phyloP scores from a whole-genome alignment of 1,140 invertebrate species.

The Drosophila lacteicornis region DNA sequence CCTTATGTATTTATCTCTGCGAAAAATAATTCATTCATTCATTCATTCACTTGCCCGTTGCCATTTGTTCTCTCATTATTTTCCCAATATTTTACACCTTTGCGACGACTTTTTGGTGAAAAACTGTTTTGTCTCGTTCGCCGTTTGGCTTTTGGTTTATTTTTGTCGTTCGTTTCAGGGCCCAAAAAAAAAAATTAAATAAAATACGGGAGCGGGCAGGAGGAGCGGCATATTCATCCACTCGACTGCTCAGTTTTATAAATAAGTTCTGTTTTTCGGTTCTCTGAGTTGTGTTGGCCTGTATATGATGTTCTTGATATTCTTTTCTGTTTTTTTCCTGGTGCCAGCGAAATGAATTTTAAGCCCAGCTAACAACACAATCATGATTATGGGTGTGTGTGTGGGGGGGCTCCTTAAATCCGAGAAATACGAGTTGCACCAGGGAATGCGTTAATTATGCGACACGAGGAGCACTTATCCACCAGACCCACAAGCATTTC shows the following conservation, averaged over 20 bases:
- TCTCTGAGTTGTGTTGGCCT: conserved; percentile 4
- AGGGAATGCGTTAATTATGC: conserved; percentile 69
- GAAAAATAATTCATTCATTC: conserved; percentile 14
- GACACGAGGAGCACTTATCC: conserved; percentile 59
- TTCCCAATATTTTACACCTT: conserved; percentile 59
- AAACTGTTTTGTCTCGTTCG: conserved; percentile 31
- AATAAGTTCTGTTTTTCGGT: conserved; percentile 65
- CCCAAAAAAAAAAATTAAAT: conserved; percentile 19
- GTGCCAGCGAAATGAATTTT: conserved; percentile 58
- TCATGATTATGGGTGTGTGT: conserved; percentile 19
- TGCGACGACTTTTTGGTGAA: conserved; percentile 41
- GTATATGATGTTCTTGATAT: neutral
- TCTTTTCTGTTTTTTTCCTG: neutral
- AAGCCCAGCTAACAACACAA: conserved; percentile 53
- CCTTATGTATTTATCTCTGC: conserved; percentile 41
- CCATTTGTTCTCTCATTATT: conserved; percentile 23
- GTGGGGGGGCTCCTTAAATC: conserved; percentile 12
- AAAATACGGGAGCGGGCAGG: conserved; percentile 28
- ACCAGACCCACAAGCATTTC: conserved; percentile 49
- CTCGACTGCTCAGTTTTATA: conserved; percentile 78
- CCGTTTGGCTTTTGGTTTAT: conserved; percentile 65
- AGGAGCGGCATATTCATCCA: conserved; percentile 63
- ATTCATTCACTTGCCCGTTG: conserved; percentile 9
- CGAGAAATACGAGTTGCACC: conserved; percentile 39
- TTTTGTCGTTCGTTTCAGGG: conserved; percentile 68